These are phyloP conservation scores for Salpingus planirostris DNA, from an alignment of 2,888 invertebrate genomes.

Conservation along the genomic window DNA sequence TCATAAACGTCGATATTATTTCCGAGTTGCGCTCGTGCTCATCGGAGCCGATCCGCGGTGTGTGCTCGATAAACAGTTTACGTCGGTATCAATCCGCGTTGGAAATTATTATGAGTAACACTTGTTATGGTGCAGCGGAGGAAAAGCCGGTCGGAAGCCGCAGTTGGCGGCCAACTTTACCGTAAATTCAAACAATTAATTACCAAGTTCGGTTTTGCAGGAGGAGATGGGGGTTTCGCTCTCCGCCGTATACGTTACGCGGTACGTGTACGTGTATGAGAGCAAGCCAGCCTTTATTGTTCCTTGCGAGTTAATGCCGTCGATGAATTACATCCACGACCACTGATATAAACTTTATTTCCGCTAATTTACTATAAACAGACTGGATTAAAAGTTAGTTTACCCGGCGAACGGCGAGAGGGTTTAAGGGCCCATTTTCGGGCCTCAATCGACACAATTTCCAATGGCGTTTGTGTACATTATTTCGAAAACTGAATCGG, in stretches of 20 bases:
- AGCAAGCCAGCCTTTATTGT: constrained; percentile 27
- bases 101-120: constrained; percentile 31
- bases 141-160: constrained; percentile 1
- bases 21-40: constrained; percentile 8
- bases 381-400: constrained; percentile 11
- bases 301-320: constrained; percentile 27
- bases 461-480: too few relatives aligned
- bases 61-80: constrained; percentile 12
- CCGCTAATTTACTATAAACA: constrained; percentile 17
- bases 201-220: constrained; percentile 27
- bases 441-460: constrained; percentile 6
- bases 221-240: background rate
- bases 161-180: constrained; percentile 26
- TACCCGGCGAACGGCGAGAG: constrained; percentile 2
- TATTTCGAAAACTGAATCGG: too few relatives aligned
- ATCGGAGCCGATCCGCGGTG: constrained; percentile 7
- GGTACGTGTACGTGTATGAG: constrained; percentile 19
- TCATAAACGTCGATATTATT: constrained; percentile 12
- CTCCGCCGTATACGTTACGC: too few relatives aligned
- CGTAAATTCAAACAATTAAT: constrained; percentile 35
- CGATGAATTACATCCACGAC: constrained; percentile 25
- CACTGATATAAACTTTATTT: constrained; percentile 22
- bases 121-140: constrained; percentile 21
- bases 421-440: constrained; percentile 5
- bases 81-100: constrained; percentile 28